Evolutionary conservation across 2,888 invertebrate genomes (phyloP).

Genomic region (Megastigmus dorsalis): DNA sequence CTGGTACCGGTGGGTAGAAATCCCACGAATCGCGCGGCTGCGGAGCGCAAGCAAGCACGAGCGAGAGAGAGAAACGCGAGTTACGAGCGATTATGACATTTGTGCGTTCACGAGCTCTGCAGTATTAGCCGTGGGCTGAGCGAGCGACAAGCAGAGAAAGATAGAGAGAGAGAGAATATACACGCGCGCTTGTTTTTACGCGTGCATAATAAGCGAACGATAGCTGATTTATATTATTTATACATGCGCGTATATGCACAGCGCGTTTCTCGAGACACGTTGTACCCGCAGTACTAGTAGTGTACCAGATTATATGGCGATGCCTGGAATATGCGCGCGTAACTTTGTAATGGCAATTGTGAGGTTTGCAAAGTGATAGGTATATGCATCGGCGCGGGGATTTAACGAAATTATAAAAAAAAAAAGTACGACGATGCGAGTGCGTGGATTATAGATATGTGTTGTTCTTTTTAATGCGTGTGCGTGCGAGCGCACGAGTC

Average conservation of each 20-base stretch:
- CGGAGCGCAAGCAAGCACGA: not conserved
- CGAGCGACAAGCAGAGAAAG: slow-evolving; percentile 1
- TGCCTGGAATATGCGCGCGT: no score
- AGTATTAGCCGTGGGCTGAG: not conserved
- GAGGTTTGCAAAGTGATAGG: not conserved
- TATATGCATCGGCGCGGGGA: no score
- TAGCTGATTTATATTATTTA: slow-evolving; percentile 24
- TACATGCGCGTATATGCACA: slow-evolving; percentile 41
- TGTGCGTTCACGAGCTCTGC: slow-evolving; percentile 43
- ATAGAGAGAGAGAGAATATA: not conserved
- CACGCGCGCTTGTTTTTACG: not conserved
- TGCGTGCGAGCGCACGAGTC: no score
- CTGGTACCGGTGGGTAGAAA: slow-evolving; percentile 63
- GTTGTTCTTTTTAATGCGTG: no score
- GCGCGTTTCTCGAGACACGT: not conserved
- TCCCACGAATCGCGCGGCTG: slow-evolving; percentile 56
- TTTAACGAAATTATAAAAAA: slow-evolving; percentile 4
- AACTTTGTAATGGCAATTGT: not conserved
- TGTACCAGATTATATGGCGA: no score
- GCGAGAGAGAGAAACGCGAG: slow-evolving; percentile 55
- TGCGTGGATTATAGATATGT: no score
- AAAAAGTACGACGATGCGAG: no score
- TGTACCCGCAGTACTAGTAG: no score
- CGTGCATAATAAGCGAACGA: not conserved
- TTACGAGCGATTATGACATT: slow-evolving; percentile 61